Conservation (phyloP, 1,140 invertebrate species). For the Drosophila neocordata region DNA sequence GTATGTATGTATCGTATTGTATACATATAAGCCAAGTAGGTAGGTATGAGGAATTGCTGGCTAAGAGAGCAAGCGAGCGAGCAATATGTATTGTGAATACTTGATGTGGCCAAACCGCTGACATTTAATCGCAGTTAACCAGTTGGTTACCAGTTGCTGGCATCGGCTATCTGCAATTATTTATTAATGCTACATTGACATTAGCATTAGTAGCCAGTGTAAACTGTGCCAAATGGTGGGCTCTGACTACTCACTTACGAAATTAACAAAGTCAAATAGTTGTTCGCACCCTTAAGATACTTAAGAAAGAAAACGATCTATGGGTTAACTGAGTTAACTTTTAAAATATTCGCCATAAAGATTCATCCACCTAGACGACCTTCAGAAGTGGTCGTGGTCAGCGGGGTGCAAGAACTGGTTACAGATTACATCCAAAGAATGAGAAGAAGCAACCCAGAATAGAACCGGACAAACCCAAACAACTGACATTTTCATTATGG, state of each 20-base stretch:
- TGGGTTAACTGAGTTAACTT: no score
- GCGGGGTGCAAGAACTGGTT: constrained; percentile 12
- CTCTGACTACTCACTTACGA: constrained; percentile 38
- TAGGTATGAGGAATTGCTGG: not conserved
- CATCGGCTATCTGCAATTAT: constrained; percentile 66
- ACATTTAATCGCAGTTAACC: constrained; percentile 72
- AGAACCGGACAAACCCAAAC: constrained; percentile 33
- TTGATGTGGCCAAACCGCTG: constrained; percentile 71
- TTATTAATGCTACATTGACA: constrained; percentile 82
- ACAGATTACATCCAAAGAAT: constrained; percentile 7
- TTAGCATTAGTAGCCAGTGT: constrained; percentile 62
- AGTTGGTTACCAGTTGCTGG: constrained; percentile 27
- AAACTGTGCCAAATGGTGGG: constrained; percentile 50
- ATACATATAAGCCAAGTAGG: not conserved
- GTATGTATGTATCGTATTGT: not conserved
- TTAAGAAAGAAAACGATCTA: not conserved
- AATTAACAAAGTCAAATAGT: constrained; percentile 27
- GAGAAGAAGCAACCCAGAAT: constrained; percentile 4
- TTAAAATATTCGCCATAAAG: not conserved
- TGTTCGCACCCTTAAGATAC: not conserved
- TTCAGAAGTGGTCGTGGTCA: constrained; percentile 8
- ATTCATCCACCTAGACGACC: not conserved
- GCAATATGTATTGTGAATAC: constrained; percentile 34
- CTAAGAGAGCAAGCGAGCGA: constrained; percentile 24
- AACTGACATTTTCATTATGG: constrained; percentile 68